Evolutionary conservation across 2,113 vertebrate genomes (phyloP), one percentile per base, ranked within the genome.

Genomic region (Puffinus mauretanicus): DNA sequence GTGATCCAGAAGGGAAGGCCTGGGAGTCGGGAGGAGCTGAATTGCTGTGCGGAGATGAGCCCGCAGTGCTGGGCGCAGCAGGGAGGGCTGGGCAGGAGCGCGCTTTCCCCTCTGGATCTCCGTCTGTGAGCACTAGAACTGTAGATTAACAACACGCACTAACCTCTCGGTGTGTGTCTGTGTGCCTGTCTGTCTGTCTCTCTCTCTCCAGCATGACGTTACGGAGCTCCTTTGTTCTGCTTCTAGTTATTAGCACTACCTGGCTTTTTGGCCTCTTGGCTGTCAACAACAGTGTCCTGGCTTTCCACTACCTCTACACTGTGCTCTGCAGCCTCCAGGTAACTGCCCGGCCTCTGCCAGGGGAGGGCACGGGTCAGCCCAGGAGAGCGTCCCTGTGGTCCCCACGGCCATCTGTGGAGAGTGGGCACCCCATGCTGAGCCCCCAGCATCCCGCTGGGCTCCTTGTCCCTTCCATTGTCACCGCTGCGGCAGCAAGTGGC

Each of bases 211-310:
- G 99, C 97, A 98, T 98, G 80, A 99, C 98, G 77, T 98, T 99
- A 93, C 99, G 99, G 57, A 99, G 98, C 96, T 99, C 99, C 98
- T 99, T 99, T 97, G 97, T 99, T 95, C 98, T 99, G 76, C 97
- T 99, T 91, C 98, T 99, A 93, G 98, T 99, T 92, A 99, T 99
- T 98, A 99, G 99, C 85, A 98, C 99, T 97, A 99, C 99, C 97
- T 99, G 99, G 99, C 98, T 99, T 76, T 99, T 99, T 97, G 99
- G 99, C 86, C 99, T 99, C 87, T 99, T 99, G 98, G 99, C 99
- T 51, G 99, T 99, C 93, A 99, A 99, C 98, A 99, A 99, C 98
- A 99, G 99, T 96, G 98, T 99, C 97, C 98, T 99, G 97, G 99
- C 99, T 95, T 99, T 99, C 98, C 99, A 99, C 98, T 99, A 99